Percentiles rank a stretch among this genome's conserved stretches.
Evolutionary conservation across 2,797 vertebrate genomes (phyloP).

Genomic region (Xenops minutus): DNA sequence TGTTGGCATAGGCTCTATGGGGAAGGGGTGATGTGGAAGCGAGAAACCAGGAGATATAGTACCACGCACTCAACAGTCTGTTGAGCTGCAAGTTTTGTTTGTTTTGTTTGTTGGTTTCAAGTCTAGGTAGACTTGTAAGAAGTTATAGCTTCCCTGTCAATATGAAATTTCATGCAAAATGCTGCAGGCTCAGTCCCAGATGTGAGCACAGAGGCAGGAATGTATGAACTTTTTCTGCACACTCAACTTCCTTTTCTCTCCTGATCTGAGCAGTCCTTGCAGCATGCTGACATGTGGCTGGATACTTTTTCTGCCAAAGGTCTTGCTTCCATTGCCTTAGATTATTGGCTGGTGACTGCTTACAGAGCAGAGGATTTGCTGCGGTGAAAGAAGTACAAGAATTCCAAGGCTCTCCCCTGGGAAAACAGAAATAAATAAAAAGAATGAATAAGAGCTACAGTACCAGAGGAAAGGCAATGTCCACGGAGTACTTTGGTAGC

Average conservation of each 20-base stretch:
- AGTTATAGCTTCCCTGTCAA: not conserved
- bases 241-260: not conserved
- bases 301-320: not conserved
- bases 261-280: not conserved
- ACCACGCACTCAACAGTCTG: not conserved
- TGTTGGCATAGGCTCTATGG: accelerated
- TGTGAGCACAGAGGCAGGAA: not conserved
- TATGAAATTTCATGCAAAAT: not conserved
- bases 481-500: not conserved
- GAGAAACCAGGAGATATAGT: not conserved
- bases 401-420: not conserved
- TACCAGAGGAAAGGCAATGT: not conserved
- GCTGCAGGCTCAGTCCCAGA: not conserved
- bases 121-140: not conserved
- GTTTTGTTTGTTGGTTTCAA: not conserved
- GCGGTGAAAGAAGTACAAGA: not conserved
- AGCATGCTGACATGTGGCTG: not conserved
- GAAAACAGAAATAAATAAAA: not conserved
- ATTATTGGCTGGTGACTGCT: not conserved
- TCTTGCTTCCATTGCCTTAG: not conserved
- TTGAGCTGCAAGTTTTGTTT: not conserved
- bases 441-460: not conserved
- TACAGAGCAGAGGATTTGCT: not conserved
- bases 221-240: not conserved
- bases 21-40: not conserved